These are phyloP conservation scores for Enteromius paludinosus DNA, from an alignment of 2,797 vertebrate genomes.

Conservation along the genomic window DNA sequence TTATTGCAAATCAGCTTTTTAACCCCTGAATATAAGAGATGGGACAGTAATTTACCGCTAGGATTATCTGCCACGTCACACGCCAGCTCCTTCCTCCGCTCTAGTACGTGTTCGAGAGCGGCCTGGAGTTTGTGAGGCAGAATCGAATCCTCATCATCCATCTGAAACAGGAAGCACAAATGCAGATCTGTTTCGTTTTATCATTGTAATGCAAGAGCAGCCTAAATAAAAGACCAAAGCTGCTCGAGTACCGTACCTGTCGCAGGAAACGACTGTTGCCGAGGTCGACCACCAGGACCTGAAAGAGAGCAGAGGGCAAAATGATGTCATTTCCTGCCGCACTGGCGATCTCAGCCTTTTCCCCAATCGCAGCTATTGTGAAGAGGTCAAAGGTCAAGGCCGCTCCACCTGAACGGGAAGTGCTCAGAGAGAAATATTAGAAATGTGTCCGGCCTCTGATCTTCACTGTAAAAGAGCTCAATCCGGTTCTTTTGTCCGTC, in stretches of 20 bases:
- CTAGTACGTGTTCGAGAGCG: slow-evolving; percentile 92
- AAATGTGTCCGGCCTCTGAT: slow-evolving; percentile 43
- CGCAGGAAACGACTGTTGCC: slow-evolving; percentile 92
- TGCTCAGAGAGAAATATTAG: slow-evolving; percentile 48
- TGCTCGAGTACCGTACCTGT: slow-evolving; percentile 81
- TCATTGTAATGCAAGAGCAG: neutral
- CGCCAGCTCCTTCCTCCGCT: slow-evolving; percentile 92
- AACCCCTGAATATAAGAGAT: neutral
- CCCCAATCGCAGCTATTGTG: slow-evolving; percentile 63
- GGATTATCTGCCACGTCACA: slow-evolving; percentile 83
- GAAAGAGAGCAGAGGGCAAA: slow-evolving; percentile 62
- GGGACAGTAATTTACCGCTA: slow-evolving; percentile 70
- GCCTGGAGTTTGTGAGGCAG: slow-evolving; percentile 96
- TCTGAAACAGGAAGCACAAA: slow-evolving; percentile 71
- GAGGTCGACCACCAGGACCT: slow-evolving; percentile 97
- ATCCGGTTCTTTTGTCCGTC: slow-evolving; percentile 18
- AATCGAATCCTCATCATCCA: slow-evolving; percentile 97
- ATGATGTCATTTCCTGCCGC: slow-evolving; percentile 72
- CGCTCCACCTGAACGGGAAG: slow-evolving; percentile 48
- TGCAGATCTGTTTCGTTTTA: neutral
- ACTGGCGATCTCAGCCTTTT: slow-evolving; percentile 46
- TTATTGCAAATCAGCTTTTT: neutral
- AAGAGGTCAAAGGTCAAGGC: slow-evolving; percentile 52
- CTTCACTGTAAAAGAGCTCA: slow-evolving; percentile 11
- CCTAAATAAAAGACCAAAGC: neutral